These are phyloP conservation scores for Zaprionus davidi DNA, from an alignment of 1,140 invertebrate species.

Conservation along the genomic window DNA sequence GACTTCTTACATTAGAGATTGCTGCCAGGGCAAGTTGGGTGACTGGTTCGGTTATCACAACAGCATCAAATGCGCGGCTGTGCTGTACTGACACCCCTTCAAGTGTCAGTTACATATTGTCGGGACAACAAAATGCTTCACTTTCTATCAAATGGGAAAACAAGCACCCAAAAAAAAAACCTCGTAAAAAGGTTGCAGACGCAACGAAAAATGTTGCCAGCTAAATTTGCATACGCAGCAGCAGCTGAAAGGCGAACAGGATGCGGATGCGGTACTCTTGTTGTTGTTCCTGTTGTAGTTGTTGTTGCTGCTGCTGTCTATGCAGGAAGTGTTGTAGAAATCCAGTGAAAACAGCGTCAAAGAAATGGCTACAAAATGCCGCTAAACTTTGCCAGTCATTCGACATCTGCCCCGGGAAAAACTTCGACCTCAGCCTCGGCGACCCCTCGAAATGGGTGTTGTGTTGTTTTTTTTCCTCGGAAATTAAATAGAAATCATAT, in stretches of 20 bases:
- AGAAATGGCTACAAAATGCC: conserved; percentile 63
- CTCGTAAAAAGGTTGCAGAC: conserved; percentile 68
- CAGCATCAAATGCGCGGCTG: conserved; percentile 53
- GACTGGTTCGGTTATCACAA: conserved; percentile 57
- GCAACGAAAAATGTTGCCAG: conserved; percentile 32
- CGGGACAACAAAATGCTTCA: conserved; percentile 79
- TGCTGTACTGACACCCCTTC: conserved; percentile 66
- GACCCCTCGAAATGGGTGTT: conserved; percentile 20
- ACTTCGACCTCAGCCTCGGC: conserved; percentile 9
- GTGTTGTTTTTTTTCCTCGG: conserved; percentile 25
- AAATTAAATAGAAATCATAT: conserved; percentile 80
- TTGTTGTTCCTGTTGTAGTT: conserved; percentile 35
- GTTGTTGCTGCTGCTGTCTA: conserved; percentile 63
- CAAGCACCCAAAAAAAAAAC: conserved; percentile 33
- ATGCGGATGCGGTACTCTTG: conserved; percentile 58
- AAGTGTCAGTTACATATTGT: conserved; percentile 82
- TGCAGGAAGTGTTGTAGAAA: conserved; percentile 74
- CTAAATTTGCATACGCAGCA: conserved; percentile 53
- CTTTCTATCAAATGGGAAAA: conserved; percentile 61
- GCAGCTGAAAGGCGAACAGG: conserved; percentile 65
- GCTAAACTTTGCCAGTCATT: conserved; percentile 68
- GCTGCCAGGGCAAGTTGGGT: conserved; percentile 16
- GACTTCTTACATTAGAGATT: conserved; percentile 78
- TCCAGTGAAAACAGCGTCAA: conserved; percentile 58
- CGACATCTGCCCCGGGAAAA: conserved; percentile 45